Percentiles rank a stretch among this genome's conserved stretches.
Evolutionary conservation across 2,113 vertebrate genomes (phyloP).

Genomic region (Vimba vimba): DNA sequence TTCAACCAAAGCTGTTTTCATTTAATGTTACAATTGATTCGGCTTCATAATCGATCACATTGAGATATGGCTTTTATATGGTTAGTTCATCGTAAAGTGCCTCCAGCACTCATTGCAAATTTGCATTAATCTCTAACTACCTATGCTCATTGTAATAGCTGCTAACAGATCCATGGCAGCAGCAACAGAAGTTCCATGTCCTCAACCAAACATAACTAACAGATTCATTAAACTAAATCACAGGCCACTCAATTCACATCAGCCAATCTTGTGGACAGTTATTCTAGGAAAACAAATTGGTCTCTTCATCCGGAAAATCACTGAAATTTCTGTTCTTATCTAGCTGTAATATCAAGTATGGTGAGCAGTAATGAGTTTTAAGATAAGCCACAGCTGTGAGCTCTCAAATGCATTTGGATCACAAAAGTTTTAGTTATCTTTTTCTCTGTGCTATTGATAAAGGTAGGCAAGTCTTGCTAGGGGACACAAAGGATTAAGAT

Average conservation of each 20-base stretch:
- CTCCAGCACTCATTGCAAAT: neutral
- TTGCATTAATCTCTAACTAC: neutral
- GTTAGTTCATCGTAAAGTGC: slow-evolving; percentile 35
- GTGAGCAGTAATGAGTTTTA: slow-evolving; percentile 51
- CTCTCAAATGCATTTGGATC: slow-evolving; percentile 21
- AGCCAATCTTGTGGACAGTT: neutral
- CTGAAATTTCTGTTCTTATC: slow-evolving; percentile 2
- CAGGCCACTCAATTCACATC: neutral
- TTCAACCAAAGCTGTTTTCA: slow-evolving; percentile 22
- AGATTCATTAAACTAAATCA: neutral
- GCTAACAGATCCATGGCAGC: neutral
- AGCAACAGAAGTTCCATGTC: neutral
- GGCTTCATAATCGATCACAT: slow-evolving; percentile 21
- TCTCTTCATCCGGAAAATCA: neutral
- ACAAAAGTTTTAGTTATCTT: slow-evolving; percentile 36
- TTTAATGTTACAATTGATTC: slow-evolving; percentile 33
- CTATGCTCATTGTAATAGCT: neutral
- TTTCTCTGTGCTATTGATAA: slow-evolving; percentile 10
- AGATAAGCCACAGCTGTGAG: slow-evolving; percentile 32
- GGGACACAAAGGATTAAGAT: slow-evolving; percentile 12
- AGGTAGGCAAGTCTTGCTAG: slow-evolving; percentile 10
- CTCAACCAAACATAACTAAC: slow-evolving; percentile 14
- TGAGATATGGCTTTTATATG: slow-evolving; percentile 20
- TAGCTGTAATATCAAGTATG: slow-evolving; percentile 2
- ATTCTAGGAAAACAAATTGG: slow-evolving; percentile 13